Evolutionary conservation across 2,113 vertebrate genomes (phyloP), one percentile per base, ranked within the genome.

Genomic region (Otocyon megalotis): DNA sequence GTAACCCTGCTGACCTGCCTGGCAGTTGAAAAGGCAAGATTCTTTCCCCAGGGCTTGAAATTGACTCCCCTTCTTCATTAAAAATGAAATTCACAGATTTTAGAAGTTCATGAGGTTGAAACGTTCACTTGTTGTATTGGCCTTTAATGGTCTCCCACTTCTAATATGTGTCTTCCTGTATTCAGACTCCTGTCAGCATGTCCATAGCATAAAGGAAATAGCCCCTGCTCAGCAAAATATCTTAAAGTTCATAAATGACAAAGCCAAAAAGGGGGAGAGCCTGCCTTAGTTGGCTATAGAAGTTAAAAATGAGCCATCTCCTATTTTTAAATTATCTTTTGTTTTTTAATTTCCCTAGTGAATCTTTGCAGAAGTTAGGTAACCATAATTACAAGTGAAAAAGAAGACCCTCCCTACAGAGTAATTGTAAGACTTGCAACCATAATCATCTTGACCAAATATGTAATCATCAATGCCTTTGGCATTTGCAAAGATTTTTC

Each of bases 371-470:
- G 1, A 89, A 89, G 43, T 97, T 94, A 97, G 82, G 83, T 96
- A 97, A 91, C 82, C 60, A 93, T 94, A 91, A 97, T 89, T 97
- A 94, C 24, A 89, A 96, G 48, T 72, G 77, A 97, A 95, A 97
- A 92, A 65, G 69, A 96, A 93, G 81, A 8, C 54, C 72, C 4
- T 97, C 79, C 85, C 53, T 30, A 94, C 48, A 94, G 80, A 82
- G 96, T 88, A 90, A 96, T 4, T 94, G 89, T 48, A 97, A 97
- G 71, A 96, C 82, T 96, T 94, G 96, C 54, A 93, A 77, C 28
- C 82, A 93, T 91, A 93, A 96, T 96, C 86, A 97, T 96, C 89
- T 95, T 93, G 63, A 95, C 96, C 96, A 97, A 97, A 92, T 92
- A 90, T 89, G 32, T 96, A 90, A 94, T 96, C 79, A 90, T 63